phyloP scores from a whole-genome alignment of 53 echinoderm and acorn worm genomes.

The Echinometra lucunter region DNA sequence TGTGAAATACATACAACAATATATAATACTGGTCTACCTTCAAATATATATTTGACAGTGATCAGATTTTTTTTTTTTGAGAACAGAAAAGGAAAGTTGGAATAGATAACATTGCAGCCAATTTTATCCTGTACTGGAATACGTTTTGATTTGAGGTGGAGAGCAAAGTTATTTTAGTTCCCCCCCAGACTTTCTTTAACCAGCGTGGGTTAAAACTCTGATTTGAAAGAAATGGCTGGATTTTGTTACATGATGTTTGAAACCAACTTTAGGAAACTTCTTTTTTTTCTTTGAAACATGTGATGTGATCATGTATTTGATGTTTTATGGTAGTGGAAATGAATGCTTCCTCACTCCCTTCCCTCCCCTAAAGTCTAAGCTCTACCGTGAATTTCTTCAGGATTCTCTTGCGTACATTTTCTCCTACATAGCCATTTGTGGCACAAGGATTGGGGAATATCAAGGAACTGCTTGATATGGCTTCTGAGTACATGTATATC shows the following conservation, averaged over 20 bases:
- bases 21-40: constrained; percentile 45
- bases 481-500: background rate
- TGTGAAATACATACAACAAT: constrained; percentile 52
- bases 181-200: background rate
- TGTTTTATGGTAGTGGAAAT: background rate
- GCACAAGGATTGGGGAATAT: background rate
- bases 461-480: background rate
- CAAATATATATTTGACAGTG: constrained; percentile 50
- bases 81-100: constrained; percentile 43
- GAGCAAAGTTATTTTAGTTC: background rate
- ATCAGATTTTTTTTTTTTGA: constrained; percentile 23
- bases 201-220: background rate
- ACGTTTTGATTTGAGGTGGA: background rate
- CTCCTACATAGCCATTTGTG: background rate
- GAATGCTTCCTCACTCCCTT: background rate
- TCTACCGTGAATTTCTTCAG: background rate
- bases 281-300: background rate
- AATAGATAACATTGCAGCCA: constrained; percentile 43
- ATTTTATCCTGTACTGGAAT: constrained; percentile 12
- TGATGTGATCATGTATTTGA: too few relatives aligned
- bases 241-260: background rate
- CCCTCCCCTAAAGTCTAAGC: background rate
- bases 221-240: background rate
- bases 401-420: background rate
- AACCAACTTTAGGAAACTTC: too few relatives aligned